A percentile compares a stretch with the other conserved stretches of the same genome.
Evolutionary conservation across 1,140 invertebrate species (phyloP).

Genomic region (Teleogryllus occipitalis): DNA sequence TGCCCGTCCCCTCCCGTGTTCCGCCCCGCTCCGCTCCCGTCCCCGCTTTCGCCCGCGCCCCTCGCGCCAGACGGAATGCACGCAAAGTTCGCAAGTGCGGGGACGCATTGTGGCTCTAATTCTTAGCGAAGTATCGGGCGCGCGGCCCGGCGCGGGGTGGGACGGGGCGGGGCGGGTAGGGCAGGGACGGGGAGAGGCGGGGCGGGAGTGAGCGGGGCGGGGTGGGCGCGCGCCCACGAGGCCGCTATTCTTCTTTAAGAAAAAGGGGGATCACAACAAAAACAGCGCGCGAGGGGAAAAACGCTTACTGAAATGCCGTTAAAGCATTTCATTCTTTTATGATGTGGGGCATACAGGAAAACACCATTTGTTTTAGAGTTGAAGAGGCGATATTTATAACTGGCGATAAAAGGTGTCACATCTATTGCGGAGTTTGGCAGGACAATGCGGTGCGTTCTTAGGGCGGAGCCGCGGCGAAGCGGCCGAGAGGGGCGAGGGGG

Average conservation of each 20-base stretch:
- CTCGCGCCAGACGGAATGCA: no score
- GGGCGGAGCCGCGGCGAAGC: background rate
- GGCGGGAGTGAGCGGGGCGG: background rate
- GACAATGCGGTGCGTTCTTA: slow-evolving; percentile 22
- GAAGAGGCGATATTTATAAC: slow-evolving; percentile 30
- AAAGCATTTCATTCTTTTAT: slow-evolving; percentile 28
- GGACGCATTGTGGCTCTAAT: no score
- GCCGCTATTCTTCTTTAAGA: background rate
- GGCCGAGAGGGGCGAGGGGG: background rate
- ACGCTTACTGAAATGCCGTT: slow-evolving; percentile 19
- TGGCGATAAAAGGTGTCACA: slow-evolving; percentile 32
- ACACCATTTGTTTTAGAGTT: slow-evolving; percentile 33
- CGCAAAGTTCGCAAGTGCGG: no score
- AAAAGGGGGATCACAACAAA: slow-evolving; percentile 2
- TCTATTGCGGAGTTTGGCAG: slow-evolving; percentile 32
- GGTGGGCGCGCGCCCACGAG: background rate
- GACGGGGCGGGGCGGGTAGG: no score
- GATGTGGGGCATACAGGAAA: slow-evolving; percentile 29
- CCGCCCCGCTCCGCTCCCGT: no score
- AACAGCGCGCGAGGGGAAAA: slow-evolving; percentile 9
- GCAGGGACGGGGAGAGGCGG: background rate
- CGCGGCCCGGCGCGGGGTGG: no score
- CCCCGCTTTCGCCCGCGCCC: no score
- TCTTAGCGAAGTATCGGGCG: no score
- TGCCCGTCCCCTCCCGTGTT: no score